Conservation (phyloP, 2,888 invertebrate genomes). For the Pristionchus japonicus region DNA sequence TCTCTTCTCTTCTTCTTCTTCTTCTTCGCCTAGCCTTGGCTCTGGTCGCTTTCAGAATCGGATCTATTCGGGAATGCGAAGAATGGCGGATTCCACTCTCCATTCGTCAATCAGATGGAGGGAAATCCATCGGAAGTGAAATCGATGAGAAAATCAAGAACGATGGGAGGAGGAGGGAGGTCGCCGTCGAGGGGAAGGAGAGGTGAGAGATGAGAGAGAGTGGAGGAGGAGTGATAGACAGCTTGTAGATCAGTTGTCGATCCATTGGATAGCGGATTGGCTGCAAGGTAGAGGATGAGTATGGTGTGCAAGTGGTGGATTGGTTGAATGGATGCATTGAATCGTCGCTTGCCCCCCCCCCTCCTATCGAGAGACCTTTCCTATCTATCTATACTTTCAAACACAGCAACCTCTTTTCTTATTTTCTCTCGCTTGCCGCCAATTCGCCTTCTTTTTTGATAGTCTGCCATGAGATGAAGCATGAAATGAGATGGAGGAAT, state of each 20-base stretch:
- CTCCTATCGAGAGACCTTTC: neutral
- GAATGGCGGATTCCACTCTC: slow-evolving; percentile 9
- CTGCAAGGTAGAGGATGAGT: slow-evolving; percentile 8
- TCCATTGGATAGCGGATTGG: slow-evolving; percentile 27
- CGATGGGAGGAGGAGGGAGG: slow-evolving; percentile 9
- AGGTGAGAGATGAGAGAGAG: neutral
- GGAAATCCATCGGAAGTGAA: slow-evolving; percentile 20
- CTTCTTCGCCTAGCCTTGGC: slow-evolving; percentile 8
- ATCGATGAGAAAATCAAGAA: neutral
- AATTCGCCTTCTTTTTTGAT: neutral
- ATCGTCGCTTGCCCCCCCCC: neutral
- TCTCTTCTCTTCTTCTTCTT: neutral
- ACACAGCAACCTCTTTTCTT: neutral
- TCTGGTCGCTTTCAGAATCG: slow-evolving; percentile 32
- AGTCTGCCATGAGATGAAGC: slow-evolving; percentile 27
- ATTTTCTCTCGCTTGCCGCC: neutral
- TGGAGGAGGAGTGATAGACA: neutral
- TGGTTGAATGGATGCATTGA: neutral
- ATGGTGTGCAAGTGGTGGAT: neutral
- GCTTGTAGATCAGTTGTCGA: slow-evolving; percentile 2
- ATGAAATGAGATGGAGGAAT: slow-evolving; percentile 12
- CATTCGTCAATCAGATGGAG: slow-evolving; percentile 24
- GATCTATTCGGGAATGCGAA: slow-evolving; percentile 4
- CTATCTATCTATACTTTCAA: slow-evolving; percentile 11
- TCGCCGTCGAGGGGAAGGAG: neutral